These are phyloP conservation scores for Phragmatobia fuliginosa DNA, from an alignment of 2,888 invertebrate genomes.

Conservation along the genomic window DNA sequence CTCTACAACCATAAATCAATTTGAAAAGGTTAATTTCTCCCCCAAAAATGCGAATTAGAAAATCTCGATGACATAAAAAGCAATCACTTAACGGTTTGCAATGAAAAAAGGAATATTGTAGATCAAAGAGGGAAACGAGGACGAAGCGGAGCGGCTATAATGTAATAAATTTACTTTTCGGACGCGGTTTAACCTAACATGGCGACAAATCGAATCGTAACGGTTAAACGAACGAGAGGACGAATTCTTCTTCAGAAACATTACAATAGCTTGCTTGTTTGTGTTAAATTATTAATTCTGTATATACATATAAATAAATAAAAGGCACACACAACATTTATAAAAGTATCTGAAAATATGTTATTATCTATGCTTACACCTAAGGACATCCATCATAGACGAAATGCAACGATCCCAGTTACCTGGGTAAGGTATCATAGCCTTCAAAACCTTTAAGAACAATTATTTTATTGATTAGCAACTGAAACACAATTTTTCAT, in stretches of 20 bases:
- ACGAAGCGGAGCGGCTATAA: constrained; percentile 71
- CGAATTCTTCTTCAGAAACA: constrained; percentile 67
- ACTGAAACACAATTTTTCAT: background rate
- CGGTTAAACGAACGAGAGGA: constrained; percentile 61
- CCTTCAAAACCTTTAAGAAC: background rate
- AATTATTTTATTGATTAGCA: background rate
- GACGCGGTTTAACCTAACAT: constrained; percentile 62
- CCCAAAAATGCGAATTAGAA: constrained; percentile 47
- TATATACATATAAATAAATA: background rate
- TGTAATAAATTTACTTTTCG: constrained; percentile 75
- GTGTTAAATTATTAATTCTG: background rate
- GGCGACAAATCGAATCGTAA: constrained; percentile 79
- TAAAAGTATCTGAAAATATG: background rate
- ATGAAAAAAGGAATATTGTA: constrained; percentile 62
- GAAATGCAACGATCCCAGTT: background rate
- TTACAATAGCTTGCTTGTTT: constrained; percentile 66
- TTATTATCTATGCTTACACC: background rate
- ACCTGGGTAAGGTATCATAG: background rate
- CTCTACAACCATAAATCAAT: constrained; percentile 35
- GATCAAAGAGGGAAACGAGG: constrained; percentile 70
- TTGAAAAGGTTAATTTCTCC: constrained; percentile 44
- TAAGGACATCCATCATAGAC: background rate
- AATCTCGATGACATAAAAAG: constrained; percentile 67
- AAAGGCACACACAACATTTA: background rate
- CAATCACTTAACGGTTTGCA: constrained; percentile 60